Evolutionary conservation across 2,113 vertebrate genomes (phyloP), one percentile per base, ranked within the genome.

Genomic region (Climacteris rufus): DNA sequence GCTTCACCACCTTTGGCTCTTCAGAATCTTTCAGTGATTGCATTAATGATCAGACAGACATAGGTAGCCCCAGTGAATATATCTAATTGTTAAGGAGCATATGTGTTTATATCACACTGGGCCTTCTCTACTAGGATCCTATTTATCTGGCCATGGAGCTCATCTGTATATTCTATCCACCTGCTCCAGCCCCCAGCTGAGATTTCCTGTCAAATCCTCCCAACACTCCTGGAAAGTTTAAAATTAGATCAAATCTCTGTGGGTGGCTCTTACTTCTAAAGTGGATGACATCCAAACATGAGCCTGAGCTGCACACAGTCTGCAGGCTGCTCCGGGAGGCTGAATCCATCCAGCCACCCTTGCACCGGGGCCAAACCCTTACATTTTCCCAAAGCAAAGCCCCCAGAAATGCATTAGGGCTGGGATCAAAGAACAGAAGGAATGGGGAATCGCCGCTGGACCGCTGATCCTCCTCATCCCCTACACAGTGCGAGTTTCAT

Each of bases 181-280:
- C 57, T 78, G 25, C 52, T 83, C 81, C 76, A 81, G 35, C 31
- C 40, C 12, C 44, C 91, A 89, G 0, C 31, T 35, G 74, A 87
- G 93, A 82, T 72, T 22, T 74, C 57, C 78, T 11, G n/a, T 75
- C 87, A 85, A 72, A 84, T 42, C 65, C 37, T 84, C 81, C 52
- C 65, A 68, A 78, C 8, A 2, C 40, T 83, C 70, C 68, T 14
- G 44, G 44, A 53, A 92, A 78, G 76, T 74, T 89, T 90, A 92
- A 90, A 95, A 84, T 87, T 69, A 91, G 84, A 84, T 33, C 81
- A 69, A 45, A 53, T 87, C 94, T 93, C 78, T 0, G 1, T 91
- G 78, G 84, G 95, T 96, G 87, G 94, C 84, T 90, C 74, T 89
- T 66, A 42, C 66, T 83, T 79, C 47, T 87, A 22, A 39, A 52